These are phyloP conservation scores for Smittia sp. DNA, from an alignment of 2,888 invertebrate genomes.

Conservation along the genomic window DNA sequence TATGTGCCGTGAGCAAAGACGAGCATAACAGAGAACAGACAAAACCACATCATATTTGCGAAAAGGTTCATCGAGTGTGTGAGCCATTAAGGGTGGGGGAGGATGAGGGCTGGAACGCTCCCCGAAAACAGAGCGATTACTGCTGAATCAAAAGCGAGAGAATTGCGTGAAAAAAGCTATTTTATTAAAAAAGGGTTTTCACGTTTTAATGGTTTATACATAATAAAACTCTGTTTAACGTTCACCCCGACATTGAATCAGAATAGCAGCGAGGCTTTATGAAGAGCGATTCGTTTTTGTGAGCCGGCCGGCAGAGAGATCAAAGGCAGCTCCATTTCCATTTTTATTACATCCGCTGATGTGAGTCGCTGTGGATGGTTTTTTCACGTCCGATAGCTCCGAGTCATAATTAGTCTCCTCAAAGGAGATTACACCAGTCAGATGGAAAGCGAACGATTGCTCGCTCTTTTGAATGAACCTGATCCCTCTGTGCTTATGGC, in stretches of 20 bases:
- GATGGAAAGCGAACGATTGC: not conserved
- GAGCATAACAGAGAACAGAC: not conserved
- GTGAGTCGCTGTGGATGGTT: not conserved
- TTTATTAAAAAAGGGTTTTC: conserved; percentile 29
- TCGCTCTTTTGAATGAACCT: not conserved
- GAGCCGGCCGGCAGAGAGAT: not conserved
- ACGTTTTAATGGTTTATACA: conserved; percentile 14
- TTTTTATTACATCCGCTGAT: conserved; percentile 13
- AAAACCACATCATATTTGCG: conserved; percentile 38
- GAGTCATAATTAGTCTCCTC: conserved; percentile 8
- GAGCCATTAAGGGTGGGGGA: not conserved
- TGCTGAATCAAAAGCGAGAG: conserved; percentile 14
- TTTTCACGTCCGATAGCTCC: not conserved
- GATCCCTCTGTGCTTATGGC: not conserved
- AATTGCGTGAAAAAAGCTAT: conserved; percentile 34
- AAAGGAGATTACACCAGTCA: not conserved
- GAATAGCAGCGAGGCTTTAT: not conserved
- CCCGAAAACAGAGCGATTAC: not conserved
- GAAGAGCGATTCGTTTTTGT: conserved; percentile 9
- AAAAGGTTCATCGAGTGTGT: conserved; percentile 34
- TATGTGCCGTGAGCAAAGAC: not conserved
- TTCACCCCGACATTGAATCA: not conserved
- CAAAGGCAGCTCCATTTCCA: conserved; percentile 1
- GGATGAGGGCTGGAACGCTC: not conserved
- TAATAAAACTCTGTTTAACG: conserved; percentile 34